Base-by-base conservation (phyloP, 2,888 invertebrate genomes). In the Thymelicus acteon region DNA sequence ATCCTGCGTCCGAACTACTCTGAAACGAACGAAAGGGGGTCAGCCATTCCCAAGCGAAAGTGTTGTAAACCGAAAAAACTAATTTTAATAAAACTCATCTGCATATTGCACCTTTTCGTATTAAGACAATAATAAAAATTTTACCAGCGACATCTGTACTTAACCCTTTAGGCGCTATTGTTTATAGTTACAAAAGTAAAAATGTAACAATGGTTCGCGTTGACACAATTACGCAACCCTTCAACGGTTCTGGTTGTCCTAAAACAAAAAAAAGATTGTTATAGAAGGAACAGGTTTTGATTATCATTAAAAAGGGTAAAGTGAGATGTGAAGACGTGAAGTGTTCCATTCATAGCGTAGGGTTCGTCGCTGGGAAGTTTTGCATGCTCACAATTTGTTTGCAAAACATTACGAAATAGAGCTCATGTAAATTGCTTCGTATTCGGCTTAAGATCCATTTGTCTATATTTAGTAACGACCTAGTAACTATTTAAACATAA, bases 191-290 rank as follows among this genome's bases (percentile, higher is more conserved):
- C 80, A 81, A 83, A 84, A 81, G 84, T 84, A 82, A 80, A 79
- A 80, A 75, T 77, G 75, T 76, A 74, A 91, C 89, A 90, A 90
- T 83, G 80, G 78, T 62, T 44, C 40, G 82, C 89, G 92, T 92
- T 93, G 93, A 93, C 91, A 91, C 92, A 92, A 91, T 92, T 90
- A 88, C 79, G 78, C 77, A 78, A 83, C 85, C 89, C 87, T 83
- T 78, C 82, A 82, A 74, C 73, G 76, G 71, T 73, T 71, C 73
- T 74, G 79, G 78, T 79, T 76, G 80, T 77, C 82, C 80, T 91
- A 92, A 93, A 93, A 92, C 90, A 92, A 93, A 93, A 92, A 91
- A 90, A 85, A 88, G 87, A 90, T 88, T 89, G 90, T 88, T 88
- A 85, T 81, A 85, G 82, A 74, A 75, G 80, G 85, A 93, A 93